Evolutionary conservation across 2,888 invertebrate species (phyloP).

Genomic region (Synergus laeviventris): DNA sequence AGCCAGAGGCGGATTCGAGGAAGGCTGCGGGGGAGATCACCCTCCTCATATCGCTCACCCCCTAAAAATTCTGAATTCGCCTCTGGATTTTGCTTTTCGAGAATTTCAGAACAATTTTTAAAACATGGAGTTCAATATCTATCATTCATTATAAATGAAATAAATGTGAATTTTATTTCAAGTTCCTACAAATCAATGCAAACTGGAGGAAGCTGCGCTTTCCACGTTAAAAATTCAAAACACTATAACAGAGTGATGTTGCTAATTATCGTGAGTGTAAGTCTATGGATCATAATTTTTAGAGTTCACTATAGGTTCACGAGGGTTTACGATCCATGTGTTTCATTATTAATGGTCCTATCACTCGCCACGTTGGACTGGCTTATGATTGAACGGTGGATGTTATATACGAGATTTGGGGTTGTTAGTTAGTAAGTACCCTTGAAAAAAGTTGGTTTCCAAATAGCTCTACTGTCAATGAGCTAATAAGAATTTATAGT

Average conservation of each 20-base stretch:
- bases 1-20: not conserved
- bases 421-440: not conserved
- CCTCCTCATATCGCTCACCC: not conserved
- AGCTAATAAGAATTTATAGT: not conserved
- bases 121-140: not conserved
- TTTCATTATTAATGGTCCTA: conserved; percentile 31
- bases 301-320: not conserved
- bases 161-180: not conserved
- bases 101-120: not conserved
- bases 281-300: conserved; percentile 18
- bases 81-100: not conserved
- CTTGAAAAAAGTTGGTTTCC: not conserved
- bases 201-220: not conserved
- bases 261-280: conserved; percentile 8
- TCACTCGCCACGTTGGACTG: conserved; percentile 8
- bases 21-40: not conserved
- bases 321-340: conserved; percentile 22
- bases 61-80: not conserved
- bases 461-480: conserved; percentile 1
- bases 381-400: conserved; percentile 20
- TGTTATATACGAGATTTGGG: conserved; percentile 26
- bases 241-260: not conserved
- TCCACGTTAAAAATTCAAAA: not conserved
- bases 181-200: not conserved
- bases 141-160: not conserved